These are phyloP conservation scores for Philypnodon macrostomus DNA, from an alignment of 2,797 vertebrate species.

Conservation along the genomic window DNA sequence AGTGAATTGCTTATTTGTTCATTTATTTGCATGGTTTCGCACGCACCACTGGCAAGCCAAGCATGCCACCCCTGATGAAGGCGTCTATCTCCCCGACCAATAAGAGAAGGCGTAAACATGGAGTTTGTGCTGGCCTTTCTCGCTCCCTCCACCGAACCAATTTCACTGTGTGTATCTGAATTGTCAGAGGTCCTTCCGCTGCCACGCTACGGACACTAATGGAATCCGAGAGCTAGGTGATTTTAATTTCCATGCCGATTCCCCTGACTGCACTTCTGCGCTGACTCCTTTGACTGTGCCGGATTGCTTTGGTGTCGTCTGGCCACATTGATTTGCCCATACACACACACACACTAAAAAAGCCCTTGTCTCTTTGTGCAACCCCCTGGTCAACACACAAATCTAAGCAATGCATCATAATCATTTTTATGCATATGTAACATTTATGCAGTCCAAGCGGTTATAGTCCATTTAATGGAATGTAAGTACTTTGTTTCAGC, in stretches of 20 bases:
- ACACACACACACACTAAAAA: slow-evolving; percentile 22
- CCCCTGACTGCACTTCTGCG: slow-evolving; percentile 77
- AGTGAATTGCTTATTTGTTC: slow-evolving; percentile 78
- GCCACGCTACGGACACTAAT: slow-evolving; percentile 72
- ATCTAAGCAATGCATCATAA: slow-evolving; percentile 29
- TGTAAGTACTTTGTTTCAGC: slow-evolving; percentile 23
- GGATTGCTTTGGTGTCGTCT: slow-evolving; percentile 82
- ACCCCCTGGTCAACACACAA: slow-evolving; percentile 29
- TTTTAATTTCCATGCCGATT: slow-evolving; percentile 83
- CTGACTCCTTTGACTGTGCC: slow-evolving; percentile 77
- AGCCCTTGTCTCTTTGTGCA: slow-evolving; percentile 18
- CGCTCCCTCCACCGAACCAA: slow-evolving; percentile 71
- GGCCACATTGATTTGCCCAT: slow-evolving; percentile 73
- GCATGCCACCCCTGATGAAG: slow-evolving; percentile 76
- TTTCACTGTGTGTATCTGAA: slow-evolving; percentile 78
- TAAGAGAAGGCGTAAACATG: slow-evolving; percentile 69
- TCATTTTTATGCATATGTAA: slow-evolving; percentile 45
- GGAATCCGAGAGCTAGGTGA: slow-evolving; percentile 80
- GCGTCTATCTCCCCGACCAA: slow-evolving; percentile 71
- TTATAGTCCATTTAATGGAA: slow-evolving; percentile 24
- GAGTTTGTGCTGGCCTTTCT: slow-evolving; percentile 61
- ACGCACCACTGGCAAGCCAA: slow-evolving; percentile 69
- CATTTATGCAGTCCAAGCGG: slow-evolving; percentile 17
- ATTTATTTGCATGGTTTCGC: slow-evolving; percentile 79
- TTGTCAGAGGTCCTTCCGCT: slow-evolving; percentile 80